phyloP scores from a whole-genome alignment of 2,113 vertebrate genomes.

The Colinus virginianus region DNA sequence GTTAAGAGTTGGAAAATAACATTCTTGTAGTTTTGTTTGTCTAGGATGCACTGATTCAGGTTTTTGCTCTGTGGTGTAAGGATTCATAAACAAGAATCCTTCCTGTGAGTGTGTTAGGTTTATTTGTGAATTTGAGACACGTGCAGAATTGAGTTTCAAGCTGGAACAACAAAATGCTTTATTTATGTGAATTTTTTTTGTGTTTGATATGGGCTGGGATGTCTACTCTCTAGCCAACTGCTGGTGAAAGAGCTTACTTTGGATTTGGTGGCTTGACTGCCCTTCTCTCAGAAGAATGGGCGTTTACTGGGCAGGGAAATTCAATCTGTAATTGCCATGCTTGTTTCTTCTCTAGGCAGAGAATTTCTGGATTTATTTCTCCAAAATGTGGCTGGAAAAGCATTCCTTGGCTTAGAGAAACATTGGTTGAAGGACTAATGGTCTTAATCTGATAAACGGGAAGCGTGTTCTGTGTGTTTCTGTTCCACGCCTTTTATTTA shows the following conservation, averaged over 20 bases:
- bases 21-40: neutral
- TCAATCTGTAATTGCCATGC: no score
- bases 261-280: neutral
- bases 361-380: neutral
- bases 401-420: neutral
- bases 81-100: neutral
- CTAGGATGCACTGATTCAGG: neutral
- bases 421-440: neutral
- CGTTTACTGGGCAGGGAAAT: neutral
- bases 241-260: neutral
- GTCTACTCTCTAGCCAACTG: neutral
- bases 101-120: neutral
- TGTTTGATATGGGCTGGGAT: neutral
- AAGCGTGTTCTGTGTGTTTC: neutral
- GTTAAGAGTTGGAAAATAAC: neutral
- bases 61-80: neutral
- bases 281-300: neutral
- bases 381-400: neutral
- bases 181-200: neutral
- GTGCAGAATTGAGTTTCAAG: neutral
- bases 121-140: neutral
- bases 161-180: neutral
- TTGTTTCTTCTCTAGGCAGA: neutral
- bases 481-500: neutral
- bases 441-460: neutral